Conservation (phyloP, 2,888 invertebrate genomes). For the Drosophila trichaetosa region DNA sequence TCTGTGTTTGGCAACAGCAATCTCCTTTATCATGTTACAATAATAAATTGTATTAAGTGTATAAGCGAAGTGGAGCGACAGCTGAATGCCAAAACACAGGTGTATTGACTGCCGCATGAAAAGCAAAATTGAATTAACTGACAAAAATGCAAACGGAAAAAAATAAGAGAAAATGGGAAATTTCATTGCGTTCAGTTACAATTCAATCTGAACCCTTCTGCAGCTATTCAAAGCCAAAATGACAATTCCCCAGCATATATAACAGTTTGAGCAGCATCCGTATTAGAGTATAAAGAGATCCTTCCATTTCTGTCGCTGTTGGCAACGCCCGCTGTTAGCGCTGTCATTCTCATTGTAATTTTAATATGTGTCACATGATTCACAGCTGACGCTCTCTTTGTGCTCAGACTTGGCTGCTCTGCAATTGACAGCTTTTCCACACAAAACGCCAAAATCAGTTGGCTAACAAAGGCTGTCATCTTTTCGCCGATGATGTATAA, state of each 20-base stretch:
- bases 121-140: slow-evolving; percentile 61
- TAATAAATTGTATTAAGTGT: slow-evolving; percentile 70
- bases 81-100: slow-evolving; percentile 50
- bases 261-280: neutral
- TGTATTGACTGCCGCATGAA: slow-evolving; percentile 50
- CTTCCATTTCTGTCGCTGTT: slow-evolving; percentile 12
- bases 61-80: slow-evolving; percentile 37
- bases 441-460: slow-evolving; percentile 16
- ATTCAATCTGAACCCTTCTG: slow-evolving; percentile 30
- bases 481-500: neutral
- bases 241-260: slow-evolving; percentile 21
- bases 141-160: slow-evolving; percentile 47
- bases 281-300: slow-evolving; percentile 3
- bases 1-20: slow-evolving; percentile 15
- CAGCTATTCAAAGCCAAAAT: slow-evolving; percentile 44
- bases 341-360: slow-evolving; percentile 35
- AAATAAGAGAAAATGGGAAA: neutral
- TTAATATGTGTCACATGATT: slow-evolving; percentile 52
- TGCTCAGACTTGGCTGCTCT: neutral
- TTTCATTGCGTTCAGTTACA: neutral
- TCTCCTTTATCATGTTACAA: slow-evolving; percentile 61
- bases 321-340: slow-evolving; percentile 24
- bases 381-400: slow-evolving; percentile 41
- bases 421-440: slow-evolving; percentile 22
- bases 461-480: slow-evolving; percentile 8